Percentiles rank a stretch among this genome's conserved stretches.
phyloP scores from a whole-genome alignment of 2,888 invertebrate genomes.

The Meganola albula region DNA sequence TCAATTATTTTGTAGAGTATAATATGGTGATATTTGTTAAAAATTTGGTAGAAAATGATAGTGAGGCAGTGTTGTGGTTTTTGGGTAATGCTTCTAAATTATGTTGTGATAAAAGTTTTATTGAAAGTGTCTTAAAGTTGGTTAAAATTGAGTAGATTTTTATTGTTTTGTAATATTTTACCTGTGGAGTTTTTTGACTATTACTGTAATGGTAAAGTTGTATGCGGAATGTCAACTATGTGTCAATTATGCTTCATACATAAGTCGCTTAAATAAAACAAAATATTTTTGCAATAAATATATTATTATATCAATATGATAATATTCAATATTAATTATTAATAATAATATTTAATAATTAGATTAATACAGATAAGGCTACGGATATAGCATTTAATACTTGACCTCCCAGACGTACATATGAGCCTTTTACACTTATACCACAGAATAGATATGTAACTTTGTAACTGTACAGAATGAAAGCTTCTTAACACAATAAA shows the following conservation, averaged over 20 bases:
- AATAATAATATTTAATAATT: conserved; percentile 37
- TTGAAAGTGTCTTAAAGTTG: conserved; percentile 25
- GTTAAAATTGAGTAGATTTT: too few relatives aligned
- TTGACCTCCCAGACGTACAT: conserved; percentile 55
- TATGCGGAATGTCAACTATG: too few relatives aligned
- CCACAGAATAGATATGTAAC: conserved; percentile 12
- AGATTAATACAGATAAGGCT: conserved; percentile 69
- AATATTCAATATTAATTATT: conserved; percentile 46
- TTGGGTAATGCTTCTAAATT: conserved; percentile 51
- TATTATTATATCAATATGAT: conserved; percentile 69
- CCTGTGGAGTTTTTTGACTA: too few relatives aligned
- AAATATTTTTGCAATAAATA: conserved; percentile 59
- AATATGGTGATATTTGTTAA: conserved; percentile 28
- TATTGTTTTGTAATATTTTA: too few relatives aligned
- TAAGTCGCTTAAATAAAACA: conserved; percentile 15
- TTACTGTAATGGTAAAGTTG: too few relatives aligned
- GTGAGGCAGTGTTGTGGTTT: conserved; percentile 46
- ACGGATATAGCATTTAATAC: conserved; percentile 57
- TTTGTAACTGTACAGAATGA: conserved; percentile 19
- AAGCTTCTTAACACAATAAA: too few relatives aligned
- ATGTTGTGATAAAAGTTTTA: conserved; percentile 32
- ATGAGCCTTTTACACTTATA: conserved; percentile 26
- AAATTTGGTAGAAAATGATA: conserved; percentile 28
- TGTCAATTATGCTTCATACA: not conserved
- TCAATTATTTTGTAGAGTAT: conserved; percentile 31